Evolutionary conservation across 2,113 vertebrate genomes (phyloP).

Genomic region (Scopus umbretta): DNA sequence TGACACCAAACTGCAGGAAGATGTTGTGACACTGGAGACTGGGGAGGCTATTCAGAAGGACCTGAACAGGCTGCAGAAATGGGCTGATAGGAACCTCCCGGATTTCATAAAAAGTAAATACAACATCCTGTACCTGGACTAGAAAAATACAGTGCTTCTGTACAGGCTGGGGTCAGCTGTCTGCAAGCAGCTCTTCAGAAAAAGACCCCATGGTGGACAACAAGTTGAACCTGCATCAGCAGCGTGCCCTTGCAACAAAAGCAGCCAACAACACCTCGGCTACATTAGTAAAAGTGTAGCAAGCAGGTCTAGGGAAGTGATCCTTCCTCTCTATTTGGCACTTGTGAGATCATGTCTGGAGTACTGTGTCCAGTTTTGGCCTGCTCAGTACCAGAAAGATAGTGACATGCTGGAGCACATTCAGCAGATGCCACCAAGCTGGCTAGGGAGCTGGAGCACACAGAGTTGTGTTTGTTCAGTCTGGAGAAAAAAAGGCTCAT

Average conservation of each 20-base stretch:
- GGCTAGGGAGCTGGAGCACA: not conserved
- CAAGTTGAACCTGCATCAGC: not conserved
- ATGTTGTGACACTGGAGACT: not conserved
- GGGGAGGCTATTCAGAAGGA: not conserved
- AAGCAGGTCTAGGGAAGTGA: not conserved
- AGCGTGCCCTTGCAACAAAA: not conserved
- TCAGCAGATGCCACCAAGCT: not conserved
- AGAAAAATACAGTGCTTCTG: not conserved
- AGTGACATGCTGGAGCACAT: not conserved
- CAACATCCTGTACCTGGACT: not conserved
- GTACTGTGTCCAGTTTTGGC: not conserved
- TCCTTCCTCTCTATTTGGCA: not conserved
- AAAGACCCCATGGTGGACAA: not conserved
- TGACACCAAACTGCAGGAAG: not conserved
- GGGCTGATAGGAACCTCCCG: not conserved
- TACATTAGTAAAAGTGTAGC: not conserved
- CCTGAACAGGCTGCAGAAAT: not conserved
- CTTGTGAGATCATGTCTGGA: not conserved
- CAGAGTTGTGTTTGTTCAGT: not conserved
- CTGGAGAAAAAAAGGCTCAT: not conserved
- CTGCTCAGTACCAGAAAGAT: not conserved
- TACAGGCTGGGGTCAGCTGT: not conserved
- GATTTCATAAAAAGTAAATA: not conserved
- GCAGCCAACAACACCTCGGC: not conserved
- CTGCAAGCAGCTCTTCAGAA: not conserved